Evolutionary conservation across 2,888 invertebrate species (phyloP).

Genomic region (Stenoptilia bipunctidactyla): DNA sequence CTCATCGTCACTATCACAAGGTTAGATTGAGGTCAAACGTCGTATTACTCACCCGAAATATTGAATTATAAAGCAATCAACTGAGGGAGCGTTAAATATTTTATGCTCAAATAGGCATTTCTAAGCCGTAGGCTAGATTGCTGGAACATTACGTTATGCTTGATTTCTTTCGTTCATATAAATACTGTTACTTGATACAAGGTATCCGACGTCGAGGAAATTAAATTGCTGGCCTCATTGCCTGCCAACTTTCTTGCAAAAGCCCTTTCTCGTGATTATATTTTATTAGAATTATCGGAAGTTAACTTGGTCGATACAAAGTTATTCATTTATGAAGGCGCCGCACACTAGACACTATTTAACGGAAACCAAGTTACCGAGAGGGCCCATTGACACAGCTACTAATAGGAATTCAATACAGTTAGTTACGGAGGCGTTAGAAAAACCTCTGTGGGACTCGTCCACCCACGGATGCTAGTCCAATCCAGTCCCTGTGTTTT

Average conservation of each 20-base stretch:
- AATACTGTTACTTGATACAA: constrained; percentile 1
- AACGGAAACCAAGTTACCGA: constrained; percentile 2
- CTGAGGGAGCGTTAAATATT: too few species aligned
- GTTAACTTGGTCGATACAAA: too few species aligned
- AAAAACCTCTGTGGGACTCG: constrained; percentile 51
- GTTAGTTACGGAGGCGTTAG: constrained; percentile 50
- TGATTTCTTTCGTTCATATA: constrained; percentile 27
- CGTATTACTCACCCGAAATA: too few species aligned
- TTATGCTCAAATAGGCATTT: background rate
- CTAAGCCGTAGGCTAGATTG: background rate
- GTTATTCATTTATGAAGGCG: background rate
- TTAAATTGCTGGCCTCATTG: background rate
- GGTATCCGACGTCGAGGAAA: background rate
- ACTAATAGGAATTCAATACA: constrained; percentile 39
- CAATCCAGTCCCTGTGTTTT: constrained; percentile 23
- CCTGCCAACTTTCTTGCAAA: background rate
- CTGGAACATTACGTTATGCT: constrained; percentile 16
- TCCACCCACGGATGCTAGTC: constrained; percentile 45
- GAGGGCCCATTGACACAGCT: constrained; percentile 20
- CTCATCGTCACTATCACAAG: too few species aligned
- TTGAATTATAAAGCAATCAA: too few species aligned
- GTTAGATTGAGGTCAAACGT: too few species aligned
- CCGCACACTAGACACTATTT: background rate
- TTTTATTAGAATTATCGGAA: too few species aligned
- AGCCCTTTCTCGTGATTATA: background rate